Base-by-base conservation (phyloP, 2,113 vertebrate species). In the Bombycilla garrulus region DNA sequence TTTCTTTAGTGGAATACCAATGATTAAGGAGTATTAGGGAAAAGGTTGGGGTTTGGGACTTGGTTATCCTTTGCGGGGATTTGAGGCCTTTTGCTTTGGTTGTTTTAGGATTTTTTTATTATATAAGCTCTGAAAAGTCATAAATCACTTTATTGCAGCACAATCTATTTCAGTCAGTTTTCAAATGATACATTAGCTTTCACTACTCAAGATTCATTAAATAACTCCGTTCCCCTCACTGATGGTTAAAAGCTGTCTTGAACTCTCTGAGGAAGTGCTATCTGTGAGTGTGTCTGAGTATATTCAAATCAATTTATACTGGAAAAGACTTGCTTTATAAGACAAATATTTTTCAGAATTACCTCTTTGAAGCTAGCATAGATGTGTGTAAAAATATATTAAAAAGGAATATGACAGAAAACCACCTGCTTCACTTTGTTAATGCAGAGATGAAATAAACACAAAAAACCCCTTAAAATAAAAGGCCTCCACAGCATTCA, bases 301-400 rank as follows among this genome's bases (percentile, higher is more conserved):
- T 58, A 60, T 74, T 60, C 5, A 12, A 40, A 83, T 44, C 58
- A 56, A 38, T 71, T 80, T 82, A 81, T 14, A 20, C 74, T 71
- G 88, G 81, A 90, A 67, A 87, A 90, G n/a, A 29, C 21, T 90
- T 81, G 36, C 60, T 61, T 91, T 88, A 16, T 58, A 80, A 67
- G 66, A 70, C 40, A 94, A 79, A 90, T 42, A n/a, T 78, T 81
- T 70, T 58, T 61, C 45, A 36, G 80, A 89, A 73, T 72, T 60
- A 73, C 50, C 56, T 82, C 36, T 38, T 77, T 54, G 65, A 94
- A 93, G 64, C 20, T 65, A 44, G 40, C 74, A 69, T 15, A 56
- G 35, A 69, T n/a, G 11, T 25, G 20, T 23, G 24, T 36, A 78
- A 90, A 73, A 76, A 50, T 40, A 21, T 38, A 58, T 50, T 62